phyloP scores from a whole-genome alignment of 2,888 invertebrate species.

The Matsumyia berberina region DNA sequence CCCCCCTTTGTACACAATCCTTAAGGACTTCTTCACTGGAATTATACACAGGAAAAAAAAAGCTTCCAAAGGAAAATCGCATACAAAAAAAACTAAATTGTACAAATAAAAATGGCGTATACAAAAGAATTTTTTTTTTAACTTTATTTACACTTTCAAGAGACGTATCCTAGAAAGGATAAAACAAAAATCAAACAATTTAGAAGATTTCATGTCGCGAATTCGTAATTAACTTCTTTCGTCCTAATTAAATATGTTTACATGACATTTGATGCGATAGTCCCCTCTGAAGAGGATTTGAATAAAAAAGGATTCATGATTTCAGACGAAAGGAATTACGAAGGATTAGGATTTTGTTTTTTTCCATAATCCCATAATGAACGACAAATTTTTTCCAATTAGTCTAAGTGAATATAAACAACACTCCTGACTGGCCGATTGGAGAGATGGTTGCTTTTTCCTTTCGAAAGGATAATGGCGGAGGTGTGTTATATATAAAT shows the following conservation, averaged over 20 bases:
- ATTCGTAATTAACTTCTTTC: slow-evolving; percentile 28
- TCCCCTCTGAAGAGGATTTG: slow-evolving; percentile 12
- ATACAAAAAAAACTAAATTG: slow-evolving; percentile 35
- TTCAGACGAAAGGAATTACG: slow-evolving; percentile 5
- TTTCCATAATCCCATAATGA: slow-evolving; percentile 29
- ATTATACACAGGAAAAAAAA: slow-evolving; percentile 49
- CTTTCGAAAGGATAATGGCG: slow-evolving; percentile 11
- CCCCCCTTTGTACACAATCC: slow-evolving; percentile 15
- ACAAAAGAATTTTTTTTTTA: slow-evolving; percentile 15
- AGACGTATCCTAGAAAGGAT: slow-evolving; percentile 25
- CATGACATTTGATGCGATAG: slow-evolving; percentile 4
- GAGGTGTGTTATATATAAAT: slow-evolving; percentile 20
- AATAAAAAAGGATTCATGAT: slow-evolving; percentile 13
- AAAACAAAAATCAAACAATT: neutral
- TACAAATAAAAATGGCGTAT: slow-evolving; percentile 55
- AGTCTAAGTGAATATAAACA: slow-evolving; percentile 44
- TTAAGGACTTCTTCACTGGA: slow-evolving; percentile 37
- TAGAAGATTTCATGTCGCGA: slow-evolving; percentile 8
- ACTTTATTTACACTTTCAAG: slow-evolving; percentile 24
- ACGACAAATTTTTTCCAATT: slow-evolving; percentile 30
- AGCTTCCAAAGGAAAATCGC: slow-evolving; percentile 16
- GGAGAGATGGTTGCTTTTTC: neutral
- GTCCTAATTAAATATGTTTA: slow-evolving; percentile 26
- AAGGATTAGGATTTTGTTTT: slow-evolving; percentile 8
- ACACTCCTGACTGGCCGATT: neutral